These are phyloP conservation scores for Drosophila murphyi DNA, from an alignment of 1,140 invertebrate species.

Conservation along the genomic window DNA sequence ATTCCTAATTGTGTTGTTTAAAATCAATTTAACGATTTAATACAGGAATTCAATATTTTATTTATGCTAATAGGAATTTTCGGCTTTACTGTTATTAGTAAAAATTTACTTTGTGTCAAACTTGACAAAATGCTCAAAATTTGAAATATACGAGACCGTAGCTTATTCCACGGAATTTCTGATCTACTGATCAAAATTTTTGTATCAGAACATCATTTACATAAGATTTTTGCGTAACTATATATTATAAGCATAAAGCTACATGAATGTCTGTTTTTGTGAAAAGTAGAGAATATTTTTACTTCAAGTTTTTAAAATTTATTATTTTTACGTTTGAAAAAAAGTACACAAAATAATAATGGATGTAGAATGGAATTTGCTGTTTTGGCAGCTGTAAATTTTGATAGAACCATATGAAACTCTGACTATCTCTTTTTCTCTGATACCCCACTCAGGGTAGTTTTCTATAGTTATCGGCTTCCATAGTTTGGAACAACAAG, in stretches of 20 bases:
- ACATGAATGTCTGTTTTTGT: background rate
- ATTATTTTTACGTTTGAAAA: conserved; percentile 2
- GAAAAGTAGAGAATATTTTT: background rate
- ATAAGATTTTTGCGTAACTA: background rate
- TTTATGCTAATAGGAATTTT: background rate
- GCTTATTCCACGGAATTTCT: background rate
- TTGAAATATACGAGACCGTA: background rate
- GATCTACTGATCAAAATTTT: background rate
- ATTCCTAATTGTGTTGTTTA: conserved; percentile 16
- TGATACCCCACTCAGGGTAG: conserved; percentile 5
- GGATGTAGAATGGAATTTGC: conserved; percentile 17
- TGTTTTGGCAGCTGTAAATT: conserved; percentile 44
- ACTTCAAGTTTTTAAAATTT: background rate
- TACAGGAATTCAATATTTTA: conserved; percentile 12
- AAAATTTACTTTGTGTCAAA: background rate
- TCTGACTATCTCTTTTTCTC: background rate
- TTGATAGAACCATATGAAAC: conserved; percentile 6
- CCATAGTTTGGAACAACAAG: conserved; percentile 5
- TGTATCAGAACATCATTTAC: background rate
- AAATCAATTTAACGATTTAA: background rate
- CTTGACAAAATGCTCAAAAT: background rate
- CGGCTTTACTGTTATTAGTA: too few species aligned
- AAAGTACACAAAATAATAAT: conserved; percentile 17
- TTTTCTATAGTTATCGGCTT: conserved; percentile 8
- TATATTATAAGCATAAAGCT: background rate